Conservation (phyloP, 2,113 vertebrate species). For the Bubo blakistoni region DNA sequence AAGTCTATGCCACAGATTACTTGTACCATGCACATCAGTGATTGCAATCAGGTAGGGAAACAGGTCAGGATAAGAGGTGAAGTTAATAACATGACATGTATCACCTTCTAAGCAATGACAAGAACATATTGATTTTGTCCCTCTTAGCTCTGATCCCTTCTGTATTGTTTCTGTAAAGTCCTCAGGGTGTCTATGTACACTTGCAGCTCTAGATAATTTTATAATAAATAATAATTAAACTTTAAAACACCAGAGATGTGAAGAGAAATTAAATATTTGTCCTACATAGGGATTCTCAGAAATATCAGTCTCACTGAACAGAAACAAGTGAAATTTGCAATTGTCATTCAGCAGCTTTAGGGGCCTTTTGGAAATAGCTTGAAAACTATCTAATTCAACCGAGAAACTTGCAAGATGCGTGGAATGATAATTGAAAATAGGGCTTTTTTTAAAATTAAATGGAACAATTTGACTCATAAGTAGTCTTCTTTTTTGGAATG, state of each 20-base stretch:
- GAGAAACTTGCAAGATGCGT: not conserved
- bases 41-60: conserved; percentile 19
- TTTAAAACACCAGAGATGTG: not conserved
- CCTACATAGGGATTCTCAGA: not conserved
- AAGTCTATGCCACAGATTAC: not conserved
- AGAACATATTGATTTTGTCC: not conserved
- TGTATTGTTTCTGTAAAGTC: not conserved
- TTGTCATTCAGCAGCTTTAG: not conserved
- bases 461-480: conserved; percentile 51
- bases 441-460: not conserved
- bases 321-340: not conserved
- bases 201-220: not conserved
- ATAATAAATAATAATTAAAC: conserved; percentile 16
- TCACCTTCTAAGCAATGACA: not conserved
- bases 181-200: not conserved
- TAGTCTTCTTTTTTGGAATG: conserved; percentile 54
- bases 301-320: not conserved
- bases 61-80: not conserved
- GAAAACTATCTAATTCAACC: not conserved
- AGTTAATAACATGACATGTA: not conserved
- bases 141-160: not conserved
- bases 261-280: not conserved
- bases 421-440: not conserved
- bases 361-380: not conserved
- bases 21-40: not conserved